A percentile compares a stretch with the other conserved stretches of the same genome.
phyloP scores from a whole-genome alignment of 2,113 vertebrate species.

The Nerophis lumbriciformis region DNA sequence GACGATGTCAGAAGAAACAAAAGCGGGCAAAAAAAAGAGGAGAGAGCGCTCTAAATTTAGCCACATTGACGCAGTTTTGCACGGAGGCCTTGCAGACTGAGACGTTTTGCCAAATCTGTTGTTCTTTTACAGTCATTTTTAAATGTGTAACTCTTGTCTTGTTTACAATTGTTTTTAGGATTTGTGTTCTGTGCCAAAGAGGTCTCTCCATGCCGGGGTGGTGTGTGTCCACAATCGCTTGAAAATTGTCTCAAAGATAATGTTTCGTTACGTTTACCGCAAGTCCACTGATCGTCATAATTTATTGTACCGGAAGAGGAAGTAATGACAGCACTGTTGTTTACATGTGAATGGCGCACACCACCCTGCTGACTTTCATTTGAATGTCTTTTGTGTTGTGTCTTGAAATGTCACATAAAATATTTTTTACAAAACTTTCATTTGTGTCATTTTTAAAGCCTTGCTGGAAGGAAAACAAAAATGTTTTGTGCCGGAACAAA shows the following conservation, averaged over 20 bases:
- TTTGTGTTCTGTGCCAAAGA: slow-evolving; percentile 76
- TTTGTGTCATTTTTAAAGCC: background rate
- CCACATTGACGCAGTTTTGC: slow-evolving; percentile 60
- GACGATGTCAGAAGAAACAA: slow-evolving; percentile 21
- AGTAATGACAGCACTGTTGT: slow-evolving; percentile 48
- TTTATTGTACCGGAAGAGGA: slow-evolving; percentile 39
- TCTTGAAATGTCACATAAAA: slow-evolving; percentile 57
- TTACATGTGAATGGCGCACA: slow-evolving; percentile 50
- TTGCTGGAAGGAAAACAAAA: background rate
- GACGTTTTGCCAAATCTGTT: slow-evolving; percentile 63
- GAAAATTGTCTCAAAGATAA: slow-evolving; percentile 15
- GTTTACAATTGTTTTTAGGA: slow-evolving; percentile 47
- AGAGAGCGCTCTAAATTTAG: background rate
- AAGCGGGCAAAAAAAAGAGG: slow-evolving; percentile 12
- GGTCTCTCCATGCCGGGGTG: slow-evolving; percentile 44
- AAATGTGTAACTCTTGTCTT: slow-evolving; percentile 23
- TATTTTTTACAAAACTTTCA: slow-evolving; percentile 50
- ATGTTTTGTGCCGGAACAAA: background rate
- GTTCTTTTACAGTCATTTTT: slow-evolving; percentile 25
- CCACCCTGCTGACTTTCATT: slow-evolving; percentile 32
- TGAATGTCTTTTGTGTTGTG: slow-evolving; percentile 52
- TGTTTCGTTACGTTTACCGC: slow-evolving; percentile 31
- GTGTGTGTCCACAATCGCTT: slow-evolving; percentile 36
- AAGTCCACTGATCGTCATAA: slow-evolving; percentile 27
- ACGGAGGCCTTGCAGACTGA: slow-evolving; percentile 68